Evolutionary conservation across 2,113 vertebrate genomes (phyloP), one percentile per base, ranked within the genome.

Genomic region (Myocastor coypus): DNA sequence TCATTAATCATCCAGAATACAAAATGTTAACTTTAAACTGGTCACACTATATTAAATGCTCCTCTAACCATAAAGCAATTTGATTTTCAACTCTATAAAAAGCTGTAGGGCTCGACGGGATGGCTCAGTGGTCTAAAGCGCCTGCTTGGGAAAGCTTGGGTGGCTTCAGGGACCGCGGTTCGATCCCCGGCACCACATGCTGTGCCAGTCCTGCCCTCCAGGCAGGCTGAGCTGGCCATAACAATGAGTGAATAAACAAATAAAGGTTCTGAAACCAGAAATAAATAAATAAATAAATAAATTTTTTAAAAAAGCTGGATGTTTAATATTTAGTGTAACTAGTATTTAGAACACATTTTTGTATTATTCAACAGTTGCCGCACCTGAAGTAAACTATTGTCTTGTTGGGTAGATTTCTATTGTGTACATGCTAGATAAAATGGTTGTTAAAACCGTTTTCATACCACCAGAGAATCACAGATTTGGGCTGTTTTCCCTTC

Each of bases 21-120:
- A 89, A 98, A 98, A 98, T 97, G 97, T 95, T 98, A 98, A 98
- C 98, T 98, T 98, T 98, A 98, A 98, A 98, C 95, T 97, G 95
- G 97, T 98, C 96, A 96, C 98, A 96, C 95, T 97, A 46, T 98
- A 97, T 98, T 98, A 98, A 98, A 98, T 96, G 96, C 97, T 98
- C 73, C 88, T 97, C 96, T 98, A 98, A 97, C 98, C 98, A 97
- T 98, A 98, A 98, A 98, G 94, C 96, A 97, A 97, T 98, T 97
- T 96, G 97, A 98, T 98, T 98, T 98, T 95, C 82, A 97, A 93
- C 88, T 98, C 97, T 98, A 95, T 95, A 97, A 94, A 97, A 96
- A 93, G 94, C 80, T 92, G 20, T n/a, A n/a, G n/a, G n/a, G n/a
- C n/a, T n/a, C n/a, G n/a, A n/a, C n/a, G n/a, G n/a, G n/a, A n/a